A percentile compares a stretch with the other conserved stretches of the same genome.
Conservation (phyloP, 2,797 vertebrate genomes). For the Amblyopsis hoosieri region DNA sequence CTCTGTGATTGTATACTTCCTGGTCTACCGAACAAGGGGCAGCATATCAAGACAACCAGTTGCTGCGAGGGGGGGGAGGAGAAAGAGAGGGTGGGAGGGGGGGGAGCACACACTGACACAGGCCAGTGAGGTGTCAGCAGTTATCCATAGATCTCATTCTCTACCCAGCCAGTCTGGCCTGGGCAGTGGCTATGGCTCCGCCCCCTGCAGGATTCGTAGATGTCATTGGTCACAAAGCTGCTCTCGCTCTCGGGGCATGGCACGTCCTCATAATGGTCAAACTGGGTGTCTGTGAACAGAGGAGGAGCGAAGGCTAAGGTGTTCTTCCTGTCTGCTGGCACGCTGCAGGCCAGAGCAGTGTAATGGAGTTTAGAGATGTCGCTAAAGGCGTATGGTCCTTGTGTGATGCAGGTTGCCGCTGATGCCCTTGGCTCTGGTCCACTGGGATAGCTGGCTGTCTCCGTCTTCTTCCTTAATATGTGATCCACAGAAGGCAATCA, state of each 20-base stretch:
- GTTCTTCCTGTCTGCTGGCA: constrained; percentile 73
- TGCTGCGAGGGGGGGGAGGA: neutral
- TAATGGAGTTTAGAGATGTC: constrained; percentile 81
- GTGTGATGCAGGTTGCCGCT: constrained; percentile 64
- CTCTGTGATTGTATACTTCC: constrained; percentile 15
- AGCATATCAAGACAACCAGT: constrained; percentile 3
- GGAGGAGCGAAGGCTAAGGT: constrained; percentile 68
- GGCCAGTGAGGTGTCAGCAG: constrained; percentile 12
- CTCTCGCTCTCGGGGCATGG: constrained; percentile 71
- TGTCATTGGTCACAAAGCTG: constrained; percentile 93
- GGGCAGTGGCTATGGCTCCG: constrained; percentile 58
- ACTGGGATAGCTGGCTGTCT: constrained; percentile 56
- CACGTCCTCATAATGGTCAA: constrained; percentile 80
- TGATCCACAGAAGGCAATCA: constrained; percentile 10
- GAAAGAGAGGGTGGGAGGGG: neutral
- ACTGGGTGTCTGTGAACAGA: constrained; percentile 51
- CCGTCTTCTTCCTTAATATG: constrained; percentile 77
- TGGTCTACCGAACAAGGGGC: constrained; percentile 15
- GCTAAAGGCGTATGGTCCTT: constrained; percentile 80
- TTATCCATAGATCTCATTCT: constrained; percentile 84
- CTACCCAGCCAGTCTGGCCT: constrained; percentile 86
- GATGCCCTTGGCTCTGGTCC: constrained; percentile 73
- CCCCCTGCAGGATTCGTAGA: constrained; percentile 86
- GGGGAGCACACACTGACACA: constrained; percentile 2
- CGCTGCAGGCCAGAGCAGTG: constrained; percentile 74